Percentiles rank a stretch among this genome's conserved stretches.
These are phyloP conservation scores for Elegia similella DNA, from an alignment of 2,888 invertebrate genomes.

Conservation along the genomic window DNA sequence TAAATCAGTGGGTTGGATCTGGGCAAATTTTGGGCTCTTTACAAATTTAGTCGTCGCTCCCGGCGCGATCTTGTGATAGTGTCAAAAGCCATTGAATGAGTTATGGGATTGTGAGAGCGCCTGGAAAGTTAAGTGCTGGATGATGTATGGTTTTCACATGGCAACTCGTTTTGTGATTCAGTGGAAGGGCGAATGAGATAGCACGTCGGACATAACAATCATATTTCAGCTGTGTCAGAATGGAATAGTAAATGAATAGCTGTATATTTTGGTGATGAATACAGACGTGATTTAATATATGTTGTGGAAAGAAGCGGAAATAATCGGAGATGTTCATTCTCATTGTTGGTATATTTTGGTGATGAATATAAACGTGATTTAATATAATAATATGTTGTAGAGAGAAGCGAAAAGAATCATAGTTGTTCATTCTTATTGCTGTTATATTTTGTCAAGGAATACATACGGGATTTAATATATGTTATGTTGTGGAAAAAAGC, in stretches of 20 bases:
- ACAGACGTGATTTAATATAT: too few species aligned
- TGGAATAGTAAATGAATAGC: not conserved
- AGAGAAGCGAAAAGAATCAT: too few species aligned
- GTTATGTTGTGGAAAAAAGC: too few species aligned
- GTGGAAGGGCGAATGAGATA: constrained; percentile 2
- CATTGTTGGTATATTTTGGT: too few species aligned
- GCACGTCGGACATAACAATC: not conserved
- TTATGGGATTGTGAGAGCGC: constrained; percentile 36
- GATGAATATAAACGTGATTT: too few species aligned
- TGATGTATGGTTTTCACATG: constrained; percentile 32
- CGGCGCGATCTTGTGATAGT: constrained; percentile 30
- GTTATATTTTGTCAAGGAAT: too few species aligned
- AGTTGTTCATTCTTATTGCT: too few species aligned
- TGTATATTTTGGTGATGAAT: too few species aligned
- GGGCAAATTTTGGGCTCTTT: constrained; percentile 34
- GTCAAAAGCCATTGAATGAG: constrained; percentile 31
- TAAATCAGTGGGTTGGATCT: constrained; percentile 30
- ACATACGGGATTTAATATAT: too few species aligned
- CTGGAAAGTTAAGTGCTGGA: constrained; percentile 37
- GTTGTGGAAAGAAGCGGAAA: too few species aligned
- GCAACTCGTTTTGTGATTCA: constrained; percentile 9
- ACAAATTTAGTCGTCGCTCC: constrained; percentile 30
- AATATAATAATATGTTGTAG: too few species aligned
- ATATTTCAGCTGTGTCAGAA: constrained; percentile 3
- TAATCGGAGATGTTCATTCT: too few species aligned